phyloP scores from a whole-genome alignment of 64 coral and sea anemone species.

The Montipora capricornis region DNA sequence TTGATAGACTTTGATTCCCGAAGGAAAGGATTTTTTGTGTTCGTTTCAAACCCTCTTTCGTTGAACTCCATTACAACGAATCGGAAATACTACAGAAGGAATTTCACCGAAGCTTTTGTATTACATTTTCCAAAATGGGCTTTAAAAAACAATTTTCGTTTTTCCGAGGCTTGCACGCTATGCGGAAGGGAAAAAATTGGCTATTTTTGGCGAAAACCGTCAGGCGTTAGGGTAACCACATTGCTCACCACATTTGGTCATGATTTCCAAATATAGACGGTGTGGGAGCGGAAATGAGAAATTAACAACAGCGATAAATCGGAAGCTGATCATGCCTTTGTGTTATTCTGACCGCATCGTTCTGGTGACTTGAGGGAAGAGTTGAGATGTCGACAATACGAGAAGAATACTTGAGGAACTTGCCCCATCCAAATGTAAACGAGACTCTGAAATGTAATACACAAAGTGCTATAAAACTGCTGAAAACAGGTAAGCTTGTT shows the following conservation, averaged over 20 bases:
- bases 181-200: background rate
- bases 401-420: slow-evolving; percentile 58
- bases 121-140: background rate
- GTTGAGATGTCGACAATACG: slow-evolving; percentile 56
- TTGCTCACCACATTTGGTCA: slow-evolving; percentile 38
- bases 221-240: background rate
- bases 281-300: slow-evolving; percentile 41
- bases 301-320: background rate
- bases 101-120: background rate
- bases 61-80: background rate
- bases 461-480: slow-evolving; percentile 78
- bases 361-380: background rate
- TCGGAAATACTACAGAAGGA: background rate
- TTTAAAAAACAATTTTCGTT: background rate
- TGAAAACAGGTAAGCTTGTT: slow-evolving; percentile 81
- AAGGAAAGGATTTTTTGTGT: slow-evolving; percentile 22
- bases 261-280: slow-evolving; percentile 28
- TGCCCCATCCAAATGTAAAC: slow-evolving; percentile 80
- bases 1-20: slow-evolving; percentile 50
- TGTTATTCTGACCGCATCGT: background rate
- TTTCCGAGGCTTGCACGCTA: too few species aligned
- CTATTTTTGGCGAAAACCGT: slow-evolving; percentile 19
- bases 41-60: background rate
- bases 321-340: background rate
- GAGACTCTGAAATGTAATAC: slow-evolving; percentile 86